Conservation (phyloP, 2,888 invertebrate species). For the Parapristionchus giblindavisi region DNA sequence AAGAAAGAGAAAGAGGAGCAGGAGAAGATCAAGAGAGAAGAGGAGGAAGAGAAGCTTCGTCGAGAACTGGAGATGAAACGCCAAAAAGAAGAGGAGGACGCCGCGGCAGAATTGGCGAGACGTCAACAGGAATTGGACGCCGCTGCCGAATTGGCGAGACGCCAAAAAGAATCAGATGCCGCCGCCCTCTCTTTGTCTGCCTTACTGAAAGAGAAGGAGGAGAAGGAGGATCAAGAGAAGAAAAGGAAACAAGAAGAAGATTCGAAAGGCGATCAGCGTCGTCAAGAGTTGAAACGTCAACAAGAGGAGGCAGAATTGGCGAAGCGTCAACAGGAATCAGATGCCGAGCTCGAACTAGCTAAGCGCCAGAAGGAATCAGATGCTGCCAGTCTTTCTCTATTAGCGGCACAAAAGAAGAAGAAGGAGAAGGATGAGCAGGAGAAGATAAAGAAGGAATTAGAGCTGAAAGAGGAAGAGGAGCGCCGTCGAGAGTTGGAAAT, state of each 20-base stretch:
- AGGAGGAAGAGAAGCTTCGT: background rate
- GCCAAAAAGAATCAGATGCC: background rate
- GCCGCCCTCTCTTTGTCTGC: background rate
- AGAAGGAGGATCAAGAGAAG: no score
- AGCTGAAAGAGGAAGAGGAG: slow-evolving; percentile 8
- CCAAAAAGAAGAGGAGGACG: background rate
- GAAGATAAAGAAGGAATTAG: background rate
- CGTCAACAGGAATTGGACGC: background rate
- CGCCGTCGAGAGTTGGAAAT: background rate
- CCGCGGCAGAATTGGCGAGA: slow-evolving; percentile 24
- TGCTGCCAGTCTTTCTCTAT: background rate
- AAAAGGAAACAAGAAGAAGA: slow-evolving; percentile 8
- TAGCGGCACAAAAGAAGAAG: slow-evolving; percentile 20
- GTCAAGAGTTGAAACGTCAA: background rate
- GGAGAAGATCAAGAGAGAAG: no score
- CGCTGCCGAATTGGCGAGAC: slow-evolving; percentile 26
- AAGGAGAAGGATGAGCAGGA: background rate
- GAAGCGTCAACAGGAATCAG: background rate
- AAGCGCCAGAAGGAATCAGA: background rate
- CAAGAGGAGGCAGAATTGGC: slow-evolving; percentile 9
- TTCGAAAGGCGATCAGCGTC: background rate
- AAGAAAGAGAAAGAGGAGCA: slow-evolving; percentile 7
- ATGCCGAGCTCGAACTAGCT: slow-evolving; percentile 14
- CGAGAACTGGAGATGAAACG: slow-evolving; percentile 14
- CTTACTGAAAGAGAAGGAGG: slow-evolving; percentile 1